Evolutionary conservation across 2,113 vertebrate species (phyloP).

Genomic region (Limnothrissa miodon): DNA sequence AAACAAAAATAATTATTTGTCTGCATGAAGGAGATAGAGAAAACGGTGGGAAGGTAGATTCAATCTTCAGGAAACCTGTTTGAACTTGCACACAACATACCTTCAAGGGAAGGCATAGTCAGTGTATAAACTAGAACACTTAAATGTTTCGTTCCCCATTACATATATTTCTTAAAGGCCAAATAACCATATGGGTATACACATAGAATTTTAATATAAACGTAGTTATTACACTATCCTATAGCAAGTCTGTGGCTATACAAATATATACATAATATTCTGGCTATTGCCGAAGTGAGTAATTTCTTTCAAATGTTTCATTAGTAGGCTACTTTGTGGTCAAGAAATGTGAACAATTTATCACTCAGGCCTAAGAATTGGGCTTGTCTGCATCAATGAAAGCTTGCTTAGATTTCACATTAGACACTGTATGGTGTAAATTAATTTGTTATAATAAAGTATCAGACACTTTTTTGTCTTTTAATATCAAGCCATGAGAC

Average conservation of each 20-base stretch:
- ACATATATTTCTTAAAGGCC: too few species aligned
- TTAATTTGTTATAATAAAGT: too few species aligned
- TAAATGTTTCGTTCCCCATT: too few species aligned
- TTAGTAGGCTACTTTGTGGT: not conserved
- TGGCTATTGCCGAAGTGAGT: too few species aligned
- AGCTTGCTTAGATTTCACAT: too few species aligned
- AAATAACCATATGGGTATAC: too few species aligned
- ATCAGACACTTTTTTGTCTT: not conserved
- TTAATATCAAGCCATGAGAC: not conserved
- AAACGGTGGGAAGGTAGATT: not conserved
- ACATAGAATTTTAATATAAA: too few species aligned
- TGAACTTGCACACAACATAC: not conserved
- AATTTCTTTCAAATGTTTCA: not conserved
- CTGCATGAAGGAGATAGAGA: not conserved
- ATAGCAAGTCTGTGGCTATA: too few species aligned
- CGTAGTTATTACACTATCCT: too few species aligned
- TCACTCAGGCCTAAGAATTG: not conserved
- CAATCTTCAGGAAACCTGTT: not conserved
- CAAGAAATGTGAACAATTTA: not conserved
- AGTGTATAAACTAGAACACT: not conserved
- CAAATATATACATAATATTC: too few species aligned
- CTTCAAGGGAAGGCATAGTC: not conserved
- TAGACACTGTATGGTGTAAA: too few species aligned
- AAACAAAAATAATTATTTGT: not conserved
- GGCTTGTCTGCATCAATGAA: not conserved